phyloP scores from a whole-genome alignment of 2,113 vertebrate genomes.

The Stigmatopora nigra region DNA sequence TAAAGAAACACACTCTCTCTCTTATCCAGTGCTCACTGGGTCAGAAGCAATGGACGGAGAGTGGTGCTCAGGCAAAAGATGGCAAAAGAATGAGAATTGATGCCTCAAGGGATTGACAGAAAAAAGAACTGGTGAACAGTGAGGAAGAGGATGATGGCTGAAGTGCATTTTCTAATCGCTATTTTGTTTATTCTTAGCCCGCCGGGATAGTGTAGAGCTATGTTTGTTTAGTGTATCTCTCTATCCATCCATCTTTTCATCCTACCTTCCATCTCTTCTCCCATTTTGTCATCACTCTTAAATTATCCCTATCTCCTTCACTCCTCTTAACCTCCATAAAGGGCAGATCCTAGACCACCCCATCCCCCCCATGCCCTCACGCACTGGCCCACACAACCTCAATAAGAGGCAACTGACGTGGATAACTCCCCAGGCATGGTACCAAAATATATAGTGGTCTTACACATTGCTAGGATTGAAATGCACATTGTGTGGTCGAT shows the following conservation, averaged over 20 bases:
- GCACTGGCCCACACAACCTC: slow-evolving; percentile 45
- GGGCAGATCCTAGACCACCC: slow-evolving; percentile 6
- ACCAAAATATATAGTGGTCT: slow-evolving; percentile 54
- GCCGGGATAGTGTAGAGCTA: slow-evolving; percentile 4
- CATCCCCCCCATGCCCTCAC: background rate
- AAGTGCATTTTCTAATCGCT: slow-evolving; percentile 26
- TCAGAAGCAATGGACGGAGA: slow-evolving; percentile 60
- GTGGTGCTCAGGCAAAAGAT: slow-evolving; percentile 49
- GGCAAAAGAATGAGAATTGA: slow-evolving; percentile 21
- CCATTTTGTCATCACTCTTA: slow-evolving; percentile 22
- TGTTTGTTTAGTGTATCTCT: slow-evolving; percentile 29
- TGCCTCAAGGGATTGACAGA: slow-evolving; percentile 35
- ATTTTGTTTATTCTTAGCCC: slow-evolving; percentile 27
- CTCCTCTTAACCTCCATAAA: slow-evolving; percentile 2
- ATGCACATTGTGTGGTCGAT: slow-evolving; percentile 37
- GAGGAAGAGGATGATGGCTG: slow-evolving; percentile 6
- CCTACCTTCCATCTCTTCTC: slow-evolving; percentile 11
- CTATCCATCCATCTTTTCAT: slow-evolving; percentile 24
- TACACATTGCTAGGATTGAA: slow-evolving; percentile 18
- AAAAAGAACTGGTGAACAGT: slow-evolving; percentile 13
- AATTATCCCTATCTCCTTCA: background rate
- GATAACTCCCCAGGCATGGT: slow-evolving; percentile 53
- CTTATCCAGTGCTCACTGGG: slow-evolving; percentile 49
- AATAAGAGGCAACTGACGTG: slow-evolving; percentile 30
- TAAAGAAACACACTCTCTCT: slow-evolving; percentile 14